Base-by-base conservation (phyloP, 1,140 invertebrate species). In the Drosophila repleta region DNA sequence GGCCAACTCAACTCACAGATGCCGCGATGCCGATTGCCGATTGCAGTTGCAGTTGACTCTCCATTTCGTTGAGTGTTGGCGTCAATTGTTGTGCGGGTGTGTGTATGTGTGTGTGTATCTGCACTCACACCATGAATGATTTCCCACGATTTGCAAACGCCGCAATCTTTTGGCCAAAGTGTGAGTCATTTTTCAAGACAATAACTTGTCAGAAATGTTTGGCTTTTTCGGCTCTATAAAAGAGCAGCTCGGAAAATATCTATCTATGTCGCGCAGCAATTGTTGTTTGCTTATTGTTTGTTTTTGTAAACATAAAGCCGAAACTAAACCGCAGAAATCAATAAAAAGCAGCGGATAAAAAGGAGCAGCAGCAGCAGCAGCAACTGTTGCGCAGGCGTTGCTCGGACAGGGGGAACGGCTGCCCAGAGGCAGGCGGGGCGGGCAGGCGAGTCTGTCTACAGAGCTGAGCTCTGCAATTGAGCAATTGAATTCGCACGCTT, bases 401-500 rank as follows among this genome's bases (percentile, higher is more conserved):
- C 67, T 65, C 43, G 58, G 35, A 24, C 32, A 46, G 17, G 46
- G 24, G 11, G 13, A 21, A 21, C 32, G 52, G 61, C 17, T 3
- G 32, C 11, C 13, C n/a, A 26, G 7, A 11, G 37, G 13, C 18
- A 26, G 17, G n/a, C 17, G 21, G 24, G 32, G 24, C 11, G 20
- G 41, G n/a, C n/a, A 11, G 32, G 48, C 3, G 15, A n/a, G 18
- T 29, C 32, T 35, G 41, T 52, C 56, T 68, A n/a, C n/a, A n/a
- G n/a, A 72, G 78, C 61, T 69, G 29, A 45, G 63, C 57, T 74
- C 74, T 69, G 66, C 82, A 85, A 88, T 88, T 88, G 83, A 88
- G 83, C 83, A 88, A 88, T 88, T 88, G 83, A 88, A 88, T 89
- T 87, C 83, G 83, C 83, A 88, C 83, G 83, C 83, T 87, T 87